Evolutionary conservation across 2,888 invertebrate genomes (phyloP), one percentile per base, ranked within the genome.

Genomic region (Mechanitis messenoides): DNA sequence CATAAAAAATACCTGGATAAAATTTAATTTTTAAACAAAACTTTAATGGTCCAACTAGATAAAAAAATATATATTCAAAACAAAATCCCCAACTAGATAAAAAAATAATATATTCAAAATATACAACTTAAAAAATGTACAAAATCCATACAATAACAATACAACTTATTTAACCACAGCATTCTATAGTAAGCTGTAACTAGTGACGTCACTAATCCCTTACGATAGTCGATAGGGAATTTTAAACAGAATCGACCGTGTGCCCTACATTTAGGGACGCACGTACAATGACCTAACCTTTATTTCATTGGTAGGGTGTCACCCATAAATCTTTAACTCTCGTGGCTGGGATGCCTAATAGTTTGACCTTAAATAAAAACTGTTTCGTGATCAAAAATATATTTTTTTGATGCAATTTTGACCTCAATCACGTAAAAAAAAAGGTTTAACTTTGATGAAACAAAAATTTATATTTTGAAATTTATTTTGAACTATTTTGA

Each of bases 191-290:
- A 31, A 50, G 50, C 11, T 47, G 6, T 47, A 20, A 62, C 50
- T 56, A 60, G 64, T 68, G 69, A 66, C 63, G 69, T 64, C 62
- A 70, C 66, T 70, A 57, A 63, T 59, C 66, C 73, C 74, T 73
- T 74, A 73, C 78, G 72, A 68, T 75, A 73, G 75, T 68, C 78
- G 73, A 81, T 79, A 75, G 76, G 80, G 87, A 86, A 87, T 87
- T 77, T 80, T 82, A 87, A 87, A 74, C 75, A 81, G 80, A 55
- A 85, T 87, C 81, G 87, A 87, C 82, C 84, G 80, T 61, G 66
- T 83, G 85, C 78, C 85, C 87, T 75, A 86, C 69, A 70, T 70
- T 71, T 67, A 70, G 71, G 69, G 69, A 66, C 63, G 64, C 66
- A 68, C 63, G 66, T 69, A 62, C 66, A 67, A 54, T 68, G 69